Evolutionary conservation across 2,797 vertebrate genomes (phyloP).

Genomic region (Chelon auratus): DNA sequence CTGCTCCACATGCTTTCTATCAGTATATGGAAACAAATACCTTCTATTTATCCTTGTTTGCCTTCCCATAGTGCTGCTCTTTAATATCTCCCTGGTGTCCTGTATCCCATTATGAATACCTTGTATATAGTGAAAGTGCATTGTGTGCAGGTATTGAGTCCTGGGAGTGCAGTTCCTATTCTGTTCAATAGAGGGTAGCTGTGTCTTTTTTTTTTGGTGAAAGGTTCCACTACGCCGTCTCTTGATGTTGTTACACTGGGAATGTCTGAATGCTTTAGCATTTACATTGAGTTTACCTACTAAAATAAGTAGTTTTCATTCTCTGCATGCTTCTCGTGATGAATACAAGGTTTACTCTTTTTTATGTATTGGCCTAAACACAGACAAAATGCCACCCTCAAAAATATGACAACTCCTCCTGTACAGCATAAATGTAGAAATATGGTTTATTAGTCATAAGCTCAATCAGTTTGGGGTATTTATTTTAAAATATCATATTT

Average conservation of each 20-base stretch:
- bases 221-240: background rate
- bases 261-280: constrained; percentile 13
- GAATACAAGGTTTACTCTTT: background rate
- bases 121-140: constrained; percentile 10
- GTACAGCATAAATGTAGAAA: too few relatives aligned
- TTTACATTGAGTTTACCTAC: constrained; percentile 10
- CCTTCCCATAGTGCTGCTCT: constrained; percentile 16
- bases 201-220: constrained; percentile 15
- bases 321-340: background rate
- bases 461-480: too few relatives aligned
- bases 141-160: constrained; percentile 17
- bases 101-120: constrained; percentile 22
- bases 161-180: constrained; percentile 34
- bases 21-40: background rate
- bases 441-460: too few relatives aligned
- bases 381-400: background rate
- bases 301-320: constrained; percentile 15
- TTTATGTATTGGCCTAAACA: background rate
- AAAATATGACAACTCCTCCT: background rate
- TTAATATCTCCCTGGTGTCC: constrained; percentile 14
- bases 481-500: too few relatives aligned
- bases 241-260: constrained; percentile 18
- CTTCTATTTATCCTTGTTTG: constrained; percentile 24
- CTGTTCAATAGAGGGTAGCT: constrained; percentile 60
- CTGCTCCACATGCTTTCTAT: constrained; percentile 23